Percentiles rank a stretch among this genome's conserved stretches.
phyloP scores from a whole-genome alignment of 2,113 vertebrate species.

The Tachycineta bicolor region DNA sequence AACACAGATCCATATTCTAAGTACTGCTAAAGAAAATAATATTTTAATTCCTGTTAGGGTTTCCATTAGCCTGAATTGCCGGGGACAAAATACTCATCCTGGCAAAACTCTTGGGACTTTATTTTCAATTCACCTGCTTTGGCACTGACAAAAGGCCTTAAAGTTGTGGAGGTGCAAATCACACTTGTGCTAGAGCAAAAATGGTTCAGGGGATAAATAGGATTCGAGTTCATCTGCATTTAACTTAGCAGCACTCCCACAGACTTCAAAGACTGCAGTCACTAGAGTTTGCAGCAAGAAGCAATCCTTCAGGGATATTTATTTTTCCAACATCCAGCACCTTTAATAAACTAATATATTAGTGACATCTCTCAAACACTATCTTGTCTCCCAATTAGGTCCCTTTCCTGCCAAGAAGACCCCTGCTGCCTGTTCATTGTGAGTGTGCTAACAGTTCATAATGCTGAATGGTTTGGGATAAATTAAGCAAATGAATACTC shows the following conservation, averaged over 20 bases:
- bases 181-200: conserved; percentile 20
- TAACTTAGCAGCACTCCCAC: background rate
- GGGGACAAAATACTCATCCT: conserved; percentile 2
- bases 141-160: conserved; percentile 19
- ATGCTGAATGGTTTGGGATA: conserved; percentile 74
- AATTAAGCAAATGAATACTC: conserved; percentile 79
- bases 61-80: conserved; percentile 55
- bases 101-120: background rate
- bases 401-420: conserved; percentile 58
- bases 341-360: conserved; percentile 60
- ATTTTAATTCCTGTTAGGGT: conserved; percentile 57
- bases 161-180: conserved; percentile 14
- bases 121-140: conserved; percentile 33
- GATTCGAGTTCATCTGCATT: conserved; percentile 17
- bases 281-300: background rate
- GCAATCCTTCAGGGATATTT: conserved; percentile 50
- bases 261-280: conserved; percentile 41
- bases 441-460: conserved; percentile 70
- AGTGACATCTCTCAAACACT: conserved; percentile 57
- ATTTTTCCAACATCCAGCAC: conserved; percentile 23
- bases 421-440: conserved; percentile 64
- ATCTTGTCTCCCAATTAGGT: conserved; percentile 64
- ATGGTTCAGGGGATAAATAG: background rate
- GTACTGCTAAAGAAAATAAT: conserved; percentile 39
- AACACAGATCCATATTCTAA: conserved; percentile 39